Percentiles rank a stretch among this genome's conserved stretches.
phyloP scores from a whole-genome alignment of 2,888 invertebrate genomes.

The Candidula unifasciata region DNA sequence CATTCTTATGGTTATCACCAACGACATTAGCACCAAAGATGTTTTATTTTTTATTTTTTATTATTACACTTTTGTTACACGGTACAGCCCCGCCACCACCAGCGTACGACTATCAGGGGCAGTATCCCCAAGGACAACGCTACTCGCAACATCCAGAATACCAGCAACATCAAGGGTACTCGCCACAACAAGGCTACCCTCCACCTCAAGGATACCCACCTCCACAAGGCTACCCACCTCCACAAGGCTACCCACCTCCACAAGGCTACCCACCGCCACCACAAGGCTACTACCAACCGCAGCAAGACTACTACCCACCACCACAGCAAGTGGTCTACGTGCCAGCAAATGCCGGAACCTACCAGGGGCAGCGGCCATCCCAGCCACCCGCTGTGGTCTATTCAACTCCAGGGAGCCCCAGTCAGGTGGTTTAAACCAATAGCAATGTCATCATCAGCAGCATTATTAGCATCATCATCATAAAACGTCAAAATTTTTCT shows the following conservation, averaged over 20 bases:
- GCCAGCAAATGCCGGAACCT: too few relatives aligned
- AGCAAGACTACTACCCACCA: background rate
- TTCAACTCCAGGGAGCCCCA: background rate
- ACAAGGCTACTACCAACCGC: background rate
- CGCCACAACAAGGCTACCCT: background rate
- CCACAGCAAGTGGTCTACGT: too few relatives aligned
- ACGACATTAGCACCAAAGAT: too few relatives aligned
- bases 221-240: conserved; percentile 7
- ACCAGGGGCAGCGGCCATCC: background rate
- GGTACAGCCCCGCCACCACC: conserved; percentile 23
- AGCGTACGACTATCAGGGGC: background rate
- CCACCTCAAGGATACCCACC: conserved; percentile 14
- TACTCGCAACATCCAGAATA: background rate
- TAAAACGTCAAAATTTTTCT: too few relatives aligned
- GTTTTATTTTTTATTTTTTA: too few relatives aligned
- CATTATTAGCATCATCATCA: background rate
- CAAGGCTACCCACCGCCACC: background rate
- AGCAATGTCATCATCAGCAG: background rate
- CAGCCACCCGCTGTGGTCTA: background rate
- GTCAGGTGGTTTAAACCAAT: background rate
- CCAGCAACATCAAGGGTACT: background rate
- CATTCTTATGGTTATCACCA: too few relatives aligned
- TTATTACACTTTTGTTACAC: conserved; percentile 32
- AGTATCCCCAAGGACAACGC: background rate
- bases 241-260: background rate